Conservation (phyloP, 2,797 vertebrate species). For the Esox masquinongy region DNA sequence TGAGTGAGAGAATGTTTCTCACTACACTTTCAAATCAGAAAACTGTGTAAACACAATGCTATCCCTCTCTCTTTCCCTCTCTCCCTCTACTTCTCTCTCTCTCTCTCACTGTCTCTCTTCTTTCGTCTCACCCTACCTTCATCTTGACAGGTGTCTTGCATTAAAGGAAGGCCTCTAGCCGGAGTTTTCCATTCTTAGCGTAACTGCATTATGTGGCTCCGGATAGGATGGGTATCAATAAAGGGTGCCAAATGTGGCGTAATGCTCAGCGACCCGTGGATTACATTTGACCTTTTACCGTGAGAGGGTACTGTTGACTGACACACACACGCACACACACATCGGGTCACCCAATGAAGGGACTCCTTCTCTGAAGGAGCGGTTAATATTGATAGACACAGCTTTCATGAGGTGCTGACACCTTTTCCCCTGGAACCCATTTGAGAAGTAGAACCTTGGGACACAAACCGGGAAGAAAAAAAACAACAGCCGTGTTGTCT, state of each 20-base stretch:
- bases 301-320: neutral
- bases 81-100: neutral
- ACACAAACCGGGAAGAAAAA: neutral
- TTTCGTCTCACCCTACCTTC: too few relatives aligned
- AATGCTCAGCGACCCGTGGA: neutral
- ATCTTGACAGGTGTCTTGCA: neutral
- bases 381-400: neutral
- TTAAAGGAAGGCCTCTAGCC: neutral
- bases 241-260: neutral
- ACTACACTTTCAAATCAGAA: neutral
- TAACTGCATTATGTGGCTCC: neutral
- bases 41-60: neutral
- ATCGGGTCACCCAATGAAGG: neutral
- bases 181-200: slow-evolving; percentile 2
- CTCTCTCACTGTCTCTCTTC: neutral
- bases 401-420: neutral
- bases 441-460: slow-evolving; percentile 10
- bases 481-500: neutral
- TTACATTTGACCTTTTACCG: neutral
- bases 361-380: too few relatives aligned
- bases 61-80: neutral
- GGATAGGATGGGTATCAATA: neutral
- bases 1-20: neutral
- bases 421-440: slow-evolving; percentile 10
- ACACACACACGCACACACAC: neutral